Base-by-base conservation (phyloP, 2,888 invertebrate species). In the Dolichomitus sp. region DNA sequence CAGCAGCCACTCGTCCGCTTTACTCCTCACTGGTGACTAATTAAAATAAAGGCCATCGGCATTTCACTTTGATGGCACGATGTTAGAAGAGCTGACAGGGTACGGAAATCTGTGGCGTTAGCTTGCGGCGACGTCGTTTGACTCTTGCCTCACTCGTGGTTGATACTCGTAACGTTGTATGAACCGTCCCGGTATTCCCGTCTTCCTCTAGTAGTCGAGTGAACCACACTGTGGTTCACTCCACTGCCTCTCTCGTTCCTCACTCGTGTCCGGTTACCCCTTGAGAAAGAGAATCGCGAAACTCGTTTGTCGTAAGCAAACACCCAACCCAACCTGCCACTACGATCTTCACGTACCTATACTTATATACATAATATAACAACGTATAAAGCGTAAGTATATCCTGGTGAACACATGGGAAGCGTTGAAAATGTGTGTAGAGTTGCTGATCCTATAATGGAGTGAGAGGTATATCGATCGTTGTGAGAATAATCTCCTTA, bases 151-250 rank as follows among this genome's bases (percentile, higher is more conserved):
- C 78, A n/a, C 83, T 83, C 73, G 83, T 19, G 83, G 83, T 83
- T 76, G 66, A 76, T 79, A 72, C 76, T 72, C 54, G 57, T 52
- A 63, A 70, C 48, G 57, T 66, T 80, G 75, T 45, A 63, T 37
- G 61, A 75, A 83, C 66, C 79, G 37, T 74, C 73, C 48, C 74
- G 61, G 37, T 65, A 48, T 57, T 23, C 17, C 17, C 17, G 27
- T 61, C 40, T 14, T 27, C 52, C 78, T 68, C 57, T 57, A 23
- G 40, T 52, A 48, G 69, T 66, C 82, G 72, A 79, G 80, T 74
- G 80, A 85, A 80, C 84, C 85, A 76, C 83, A 84, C 83, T 83
- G 45, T 45, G 86, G 80, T 81, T n/a, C n/a, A n/a, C n/a, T n/a
- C n/a, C n/a, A n/a, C 69, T 37, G 45, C 61, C 74, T 50, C 68